Base-by-base conservation (phyloP, 2,888 invertebrate species). In the Thera britannica region DNA sequence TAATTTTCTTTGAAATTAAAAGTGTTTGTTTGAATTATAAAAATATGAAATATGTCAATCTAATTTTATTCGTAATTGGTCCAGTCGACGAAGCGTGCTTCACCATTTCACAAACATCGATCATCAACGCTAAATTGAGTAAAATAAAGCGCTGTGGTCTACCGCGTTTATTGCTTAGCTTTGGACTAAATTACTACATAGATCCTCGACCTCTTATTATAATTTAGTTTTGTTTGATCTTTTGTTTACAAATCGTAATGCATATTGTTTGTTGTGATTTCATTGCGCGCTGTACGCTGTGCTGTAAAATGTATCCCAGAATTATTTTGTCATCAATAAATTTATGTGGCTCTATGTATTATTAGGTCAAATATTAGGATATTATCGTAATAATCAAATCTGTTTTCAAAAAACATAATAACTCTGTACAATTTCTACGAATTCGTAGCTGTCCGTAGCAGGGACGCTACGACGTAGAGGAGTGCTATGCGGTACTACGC, bases 91-190 rank as follows among this genome's bases (percentile, higher is more conserved):
- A 3, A 8, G 49, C 51, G 34, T 52, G 6, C 9, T 46, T 46
- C 44, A 46, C 44, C 9, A 9, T 9, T 8, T 46, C 44, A 46
- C 9, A 34, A 52, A 52, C 51, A 52, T 63, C 68, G 67, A 75
- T 73, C 72, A 70, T 68, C 58, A 70, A 69, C 68, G 44, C 58
- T 38, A 51, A 57, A 61, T 78, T 68, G 73, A 70, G 78, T 79
- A 82, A 74, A 80, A 83, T 82, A 82, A 83, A 82, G 77, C 71
- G 77, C 79, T 81, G 83, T 79, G 79, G 79, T 74, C 76, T 79
- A 77, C 78, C 77, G 75, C 75, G 74, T 80, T 84, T 81, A 81
- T 82, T 82, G 79, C 74, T 72, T 74, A 64, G 59, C 62, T 69
- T 65, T 59, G 6, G 51, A 48, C 34, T 58, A 48, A 58, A 58